Evolutionary conservation across 2,113 vertebrate genomes (phyloP), one percentile per base, ranked within the genome.

Genomic region (Entosphenus tridentatus): DNA sequence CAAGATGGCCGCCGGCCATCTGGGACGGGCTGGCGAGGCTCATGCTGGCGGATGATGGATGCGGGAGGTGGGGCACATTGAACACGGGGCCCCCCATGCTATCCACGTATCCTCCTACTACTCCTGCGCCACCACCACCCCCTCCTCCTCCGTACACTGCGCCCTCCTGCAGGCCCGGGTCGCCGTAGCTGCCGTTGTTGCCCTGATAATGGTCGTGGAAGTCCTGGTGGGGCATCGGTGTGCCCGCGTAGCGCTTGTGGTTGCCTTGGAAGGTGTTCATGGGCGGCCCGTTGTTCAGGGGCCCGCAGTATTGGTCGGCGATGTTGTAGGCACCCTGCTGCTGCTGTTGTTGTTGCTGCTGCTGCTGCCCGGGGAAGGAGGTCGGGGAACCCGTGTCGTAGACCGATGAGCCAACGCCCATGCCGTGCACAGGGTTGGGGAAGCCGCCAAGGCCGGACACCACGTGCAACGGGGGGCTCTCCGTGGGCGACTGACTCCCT

Each of bases 141-240:
- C 85, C 87, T 78, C 89, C 89, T 81, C 88, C 85, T 72, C 88
- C 86, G 74, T 96, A 96, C 70, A 90, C 85, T 73, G 88, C 88
- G 83, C 88, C 95, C 80, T 87, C 85, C 81, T 96, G 92, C 84
- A 93, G 83, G 73, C 96, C 88, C 72, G 84, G 80, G 78, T 87
- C 85, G 74, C 86, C 88, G 80, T 95, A 95, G 79, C 79, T 83
- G 78, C 84, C 83, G 57, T 87, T 95, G 74, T 84, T 85, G 83
- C 58, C 58, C 13, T 14, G 58, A 13, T 62, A 17, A 62, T 62
- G 58, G 13, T 17, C 58, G 58, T 62, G 13, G 58, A 14, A 62
- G 58, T 17, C 13, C 58, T 62, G 13, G 58, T 62, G 58, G 13
- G 58, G 13, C 58, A 62, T 17, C 2, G 58, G 58, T 14, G 13